Evolutionary conservation across 2,888 invertebrate species (phyloP).

Genomic region (Anarsia innoxiella): DNA sequence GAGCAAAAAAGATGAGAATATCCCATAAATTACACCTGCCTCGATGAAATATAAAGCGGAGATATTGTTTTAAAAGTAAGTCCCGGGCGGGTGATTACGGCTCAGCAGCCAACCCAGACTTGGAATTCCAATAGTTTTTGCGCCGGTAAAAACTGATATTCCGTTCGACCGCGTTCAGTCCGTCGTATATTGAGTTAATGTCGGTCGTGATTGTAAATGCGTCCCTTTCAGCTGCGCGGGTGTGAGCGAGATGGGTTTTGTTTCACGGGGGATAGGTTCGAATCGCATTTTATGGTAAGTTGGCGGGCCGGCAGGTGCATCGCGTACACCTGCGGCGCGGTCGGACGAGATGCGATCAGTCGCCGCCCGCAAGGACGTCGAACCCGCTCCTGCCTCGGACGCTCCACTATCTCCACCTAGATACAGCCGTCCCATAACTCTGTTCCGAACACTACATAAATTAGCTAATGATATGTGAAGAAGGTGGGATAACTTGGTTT

Average conservation of each 20-base stretch:
- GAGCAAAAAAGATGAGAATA: constrained; percentile 42
- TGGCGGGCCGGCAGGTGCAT: constrained; percentile 68
- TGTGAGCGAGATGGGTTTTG: constrained; percentile 52
- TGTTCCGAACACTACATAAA: constrained; percentile 55
- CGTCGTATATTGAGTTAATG: constrained; percentile 69
- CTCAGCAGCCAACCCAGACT: constrained; percentile 56
- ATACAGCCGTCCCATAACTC: constrained; percentile 57
- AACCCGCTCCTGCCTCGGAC: constrained; percentile 35
- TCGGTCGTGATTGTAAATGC: constrained; percentile 63
- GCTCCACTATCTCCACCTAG: constrained; percentile 42
- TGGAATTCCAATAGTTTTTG: constrained; percentile 73
- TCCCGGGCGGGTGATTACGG: constrained; percentile 61
- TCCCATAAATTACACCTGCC: constrained; percentile 66
- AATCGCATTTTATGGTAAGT: constrained; percentile 74
- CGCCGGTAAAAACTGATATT: constrained; percentile 71
- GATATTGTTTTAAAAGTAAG: constrained; percentile 70
- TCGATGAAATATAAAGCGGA: constrained; percentile 58
- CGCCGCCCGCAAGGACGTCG: constrained; percentile 50
- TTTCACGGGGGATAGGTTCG: constrained; percentile 60
- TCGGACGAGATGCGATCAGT: constrained; percentile 59
- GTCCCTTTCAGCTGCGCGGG: constrained; percentile 38
- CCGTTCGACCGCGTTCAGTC: constrained; percentile 63
- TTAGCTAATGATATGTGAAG: constrained; percentile 59
- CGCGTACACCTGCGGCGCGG: constrained; percentile 67
- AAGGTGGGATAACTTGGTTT: constrained; percentile 33